Evolutionary conservation across 1,140 invertebrate genomes (phyloP).

Genomic region (Conopomorpha cramerella): DNA sequence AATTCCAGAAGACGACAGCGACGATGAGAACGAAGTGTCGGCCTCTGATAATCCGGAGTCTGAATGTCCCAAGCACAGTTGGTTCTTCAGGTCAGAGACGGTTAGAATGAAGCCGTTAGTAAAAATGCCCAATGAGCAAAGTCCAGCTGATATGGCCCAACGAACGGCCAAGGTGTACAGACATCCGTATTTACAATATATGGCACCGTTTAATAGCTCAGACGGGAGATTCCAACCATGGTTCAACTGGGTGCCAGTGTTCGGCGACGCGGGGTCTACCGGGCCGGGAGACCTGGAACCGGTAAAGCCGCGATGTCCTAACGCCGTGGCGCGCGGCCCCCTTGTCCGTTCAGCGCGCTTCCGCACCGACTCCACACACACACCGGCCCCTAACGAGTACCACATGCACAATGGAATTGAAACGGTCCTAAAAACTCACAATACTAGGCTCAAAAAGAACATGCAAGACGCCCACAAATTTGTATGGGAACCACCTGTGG

Average conservation of each 20-base stretch:
- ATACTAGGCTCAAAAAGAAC: slow-evolving; percentile 10
- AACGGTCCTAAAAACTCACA: slow-evolving; percentile 1
- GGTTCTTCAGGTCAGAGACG: not conserved
- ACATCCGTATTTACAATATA: too few species aligned
- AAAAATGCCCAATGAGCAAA: not conserved
- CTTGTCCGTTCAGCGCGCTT: not conserved
- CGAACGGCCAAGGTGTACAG: not conserved
- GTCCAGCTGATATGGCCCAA: not conserved
- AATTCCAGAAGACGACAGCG: not conserved
- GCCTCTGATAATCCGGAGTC: not conserved
- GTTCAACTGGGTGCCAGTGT: not conserved
- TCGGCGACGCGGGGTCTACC: not conserved
- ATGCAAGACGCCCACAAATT: too few species aligned
- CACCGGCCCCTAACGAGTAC: not conserved
- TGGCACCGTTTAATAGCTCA: not conserved
- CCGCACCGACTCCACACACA: not conserved
- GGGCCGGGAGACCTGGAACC: not conserved
- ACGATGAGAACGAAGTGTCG: too few species aligned
- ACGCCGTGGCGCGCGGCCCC: not conserved
- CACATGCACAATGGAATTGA: not conserved
- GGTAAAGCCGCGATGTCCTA: not conserved
- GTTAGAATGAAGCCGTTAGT: not conserved
- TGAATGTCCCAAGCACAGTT: not conserved
- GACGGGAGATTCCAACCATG: not conserved
- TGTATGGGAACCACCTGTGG: too few species aligned